Conservation (phyloP, 2,113 vertebrate genomes). For the Ageneiosus marmoratus region DNA sequence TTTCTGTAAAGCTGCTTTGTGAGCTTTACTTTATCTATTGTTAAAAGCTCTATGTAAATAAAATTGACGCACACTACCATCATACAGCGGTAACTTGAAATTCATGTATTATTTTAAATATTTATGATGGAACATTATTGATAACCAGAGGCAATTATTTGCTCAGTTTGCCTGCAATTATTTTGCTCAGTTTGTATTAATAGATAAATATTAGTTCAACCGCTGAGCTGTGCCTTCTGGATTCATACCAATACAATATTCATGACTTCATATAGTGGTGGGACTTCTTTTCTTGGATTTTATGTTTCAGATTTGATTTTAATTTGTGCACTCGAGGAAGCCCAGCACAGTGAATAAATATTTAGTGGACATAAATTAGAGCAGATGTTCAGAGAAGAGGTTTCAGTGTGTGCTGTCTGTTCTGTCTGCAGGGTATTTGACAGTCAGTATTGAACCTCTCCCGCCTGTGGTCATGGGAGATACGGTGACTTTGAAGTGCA, state of each 20-base stretch:
- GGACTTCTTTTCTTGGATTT: background rate
- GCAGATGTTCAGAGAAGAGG: background rate
- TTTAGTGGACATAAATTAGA: background rate
- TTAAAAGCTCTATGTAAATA: background rate
- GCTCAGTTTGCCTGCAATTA: too few species aligned
- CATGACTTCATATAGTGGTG: slow-evolving; percentile 24
- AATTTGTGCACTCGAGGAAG: background rate
- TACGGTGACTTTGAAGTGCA: slow-evolving; percentile 91
- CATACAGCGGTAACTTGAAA: background rate
- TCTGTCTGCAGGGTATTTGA: slow-evolving; percentile 81
- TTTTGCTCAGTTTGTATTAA: background rate
- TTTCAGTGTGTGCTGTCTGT: slow-evolving; percentile 28
- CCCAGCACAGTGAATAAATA: background rate
- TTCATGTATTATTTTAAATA: slow-evolving; percentile 1
- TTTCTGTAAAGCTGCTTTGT: background rate
- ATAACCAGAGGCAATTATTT: background rate
- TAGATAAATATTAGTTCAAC: slow-evolving; percentile 28
- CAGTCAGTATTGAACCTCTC: slow-evolving; percentile 86
- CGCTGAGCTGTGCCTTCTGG: slow-evolving; percentile 8
- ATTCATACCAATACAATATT: slow-evolving; percentile 21
- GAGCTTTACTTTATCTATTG: background rate
- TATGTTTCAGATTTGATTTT: background rate
- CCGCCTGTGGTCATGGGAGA: slow-evolving; percentile 90
- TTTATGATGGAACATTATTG: background rate
- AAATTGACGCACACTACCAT: background rate